Evolutionary conservation across 2,888 invertebrate species (phyloP).

Genomic region (Acanthosepion esculentum): DNA sequence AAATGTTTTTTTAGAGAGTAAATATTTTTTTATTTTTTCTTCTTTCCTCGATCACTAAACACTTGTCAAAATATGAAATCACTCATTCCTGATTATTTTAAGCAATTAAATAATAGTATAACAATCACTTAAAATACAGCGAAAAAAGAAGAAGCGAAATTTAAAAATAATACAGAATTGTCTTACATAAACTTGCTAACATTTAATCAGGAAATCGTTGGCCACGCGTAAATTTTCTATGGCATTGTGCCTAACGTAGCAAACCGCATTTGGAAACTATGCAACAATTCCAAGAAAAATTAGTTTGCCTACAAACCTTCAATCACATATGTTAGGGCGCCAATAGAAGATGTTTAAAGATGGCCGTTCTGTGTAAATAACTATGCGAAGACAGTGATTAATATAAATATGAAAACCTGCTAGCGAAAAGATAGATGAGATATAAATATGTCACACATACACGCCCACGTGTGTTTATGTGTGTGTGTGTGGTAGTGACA

Average conservation of each 20-base stretch:
- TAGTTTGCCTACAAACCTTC: not conserved
- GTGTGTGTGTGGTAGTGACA: not conserved
- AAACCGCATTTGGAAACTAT: not conserved
- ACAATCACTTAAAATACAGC: not conserved
- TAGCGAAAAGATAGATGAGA: not conserved
- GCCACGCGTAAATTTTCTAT: not conserved
- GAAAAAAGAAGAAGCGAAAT: not conserved
- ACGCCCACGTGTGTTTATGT: not conserved
- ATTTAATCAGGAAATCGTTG: not conserved
- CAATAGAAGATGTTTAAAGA: not conserved
- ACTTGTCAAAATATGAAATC: not conserved
- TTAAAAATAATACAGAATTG: not conserved
- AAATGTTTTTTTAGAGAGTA: not conserved
- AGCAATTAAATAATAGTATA: not conserved
- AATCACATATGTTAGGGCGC: not conserved
- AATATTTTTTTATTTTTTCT: not conserved
- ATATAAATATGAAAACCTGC: not conserved
- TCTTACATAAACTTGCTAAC: not conserved
- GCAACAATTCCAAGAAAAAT: slow-evolving; percentile 1
- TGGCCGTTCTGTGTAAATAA: too few species aligned
- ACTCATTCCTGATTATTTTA: not conserved
- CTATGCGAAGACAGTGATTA: not conserved
- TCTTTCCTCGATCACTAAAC: not conserved
- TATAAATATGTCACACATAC: not conserved
- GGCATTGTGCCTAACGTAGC: not conserved